A percentile compares a stretch with the other conserved stretches of the same genome.
Evolutionary conservation across 2,113 vertebrate genomes (phyloP).

Genomic region (Nycticebus coucang): DNA sequence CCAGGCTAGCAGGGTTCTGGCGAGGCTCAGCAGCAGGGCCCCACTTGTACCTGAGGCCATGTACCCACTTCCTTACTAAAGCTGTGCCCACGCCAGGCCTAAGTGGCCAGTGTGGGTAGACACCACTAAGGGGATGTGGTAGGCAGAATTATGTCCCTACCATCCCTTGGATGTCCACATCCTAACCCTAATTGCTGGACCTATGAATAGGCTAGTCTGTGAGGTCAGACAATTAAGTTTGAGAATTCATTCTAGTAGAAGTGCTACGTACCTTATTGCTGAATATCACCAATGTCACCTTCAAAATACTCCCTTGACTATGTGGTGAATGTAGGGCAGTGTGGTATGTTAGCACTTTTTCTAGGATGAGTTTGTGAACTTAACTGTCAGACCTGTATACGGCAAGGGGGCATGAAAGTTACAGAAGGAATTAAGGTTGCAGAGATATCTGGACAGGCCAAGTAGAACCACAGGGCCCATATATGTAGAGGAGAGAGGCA

Average conservation of each 20-base stretch:
- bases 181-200: no score
- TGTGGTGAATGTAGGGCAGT: no score
- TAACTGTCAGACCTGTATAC: no score
- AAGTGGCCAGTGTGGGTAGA: background rate
- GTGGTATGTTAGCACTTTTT: no score
- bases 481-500: background rate
- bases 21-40: rapidly evolving
- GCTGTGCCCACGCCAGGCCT: background rate
- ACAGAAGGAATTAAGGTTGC: background rate
- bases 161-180: background rate
- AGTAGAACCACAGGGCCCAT: background rate
- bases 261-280: no score
- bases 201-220: background rate
- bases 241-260: no score
- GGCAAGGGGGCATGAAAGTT: background rate
- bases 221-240: no score
- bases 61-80: background rate
- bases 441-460: background rate
- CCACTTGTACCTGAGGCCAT: background rate
- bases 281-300: no score
- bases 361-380: no score
- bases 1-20: background rate
- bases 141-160: background rate
- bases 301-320: no score
- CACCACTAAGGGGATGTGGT: no score